These are phyloP conservation scores for Macrosoma leucophasiata DNA, from an alignment of 2,888 invertebrate species.

Conservation along the genomic window DNA sequence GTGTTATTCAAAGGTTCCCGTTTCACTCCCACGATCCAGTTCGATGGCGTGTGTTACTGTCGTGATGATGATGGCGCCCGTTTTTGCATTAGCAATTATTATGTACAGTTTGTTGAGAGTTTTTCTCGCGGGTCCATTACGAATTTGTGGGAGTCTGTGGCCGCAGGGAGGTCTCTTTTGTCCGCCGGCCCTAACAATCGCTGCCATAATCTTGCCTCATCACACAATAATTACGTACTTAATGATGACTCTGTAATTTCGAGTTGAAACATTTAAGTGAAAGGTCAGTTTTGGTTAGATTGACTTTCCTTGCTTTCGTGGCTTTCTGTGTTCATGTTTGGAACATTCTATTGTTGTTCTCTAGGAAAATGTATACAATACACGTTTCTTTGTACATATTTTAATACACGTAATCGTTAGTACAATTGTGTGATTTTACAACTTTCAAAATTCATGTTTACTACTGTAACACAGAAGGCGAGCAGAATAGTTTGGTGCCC, in stretches of 20 bases:
- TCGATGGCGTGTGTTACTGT: slow-evolving; percentile 62
- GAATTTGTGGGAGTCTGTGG: slow-evolving; percentile 58
- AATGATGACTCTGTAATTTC: slow-evolving; percentile 47
- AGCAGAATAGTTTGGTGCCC: too few relatives aligned
- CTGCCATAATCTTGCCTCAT: slow-evolving; percentile 40
- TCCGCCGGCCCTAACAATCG: slow-evolving; percentile 53
- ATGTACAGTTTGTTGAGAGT: slow-evolving; percentile 64
- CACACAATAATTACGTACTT: slow-evolving; percentile 39
- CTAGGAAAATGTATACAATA: too few relatives aligned
- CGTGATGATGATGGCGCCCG: slow-evolving; percentile 61
- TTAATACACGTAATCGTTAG: too few relatives aligned
- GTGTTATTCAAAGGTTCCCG: slow-evolving; percentile 57
- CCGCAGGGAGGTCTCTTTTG: slow-evolving; percentile 54
- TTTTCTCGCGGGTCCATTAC: slow-evolving; percentile 63
- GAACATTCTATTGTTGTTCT: too few relatives aligned
- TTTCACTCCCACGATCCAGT: slow-evolving; percentile 72
- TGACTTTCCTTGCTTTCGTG: slow-evolving; percentile 25
- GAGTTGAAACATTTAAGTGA: slow-evolving; percentile 37
- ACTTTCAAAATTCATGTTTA: too few relatives aligned
- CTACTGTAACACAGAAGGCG: too few relatives aligned
- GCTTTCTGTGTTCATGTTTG: too few relatives aligned
- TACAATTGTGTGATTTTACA: too few relatives aligned
- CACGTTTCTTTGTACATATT: too few relatives aligned
- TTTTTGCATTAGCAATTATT: slow-evolving; percentile 73
- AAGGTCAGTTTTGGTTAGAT: slow-evolving; percentile 33